Evolutionary conservation across 2,888 invertebrate species (phyloP).

Genomic region (Oxyteleia sp.): DNA sequence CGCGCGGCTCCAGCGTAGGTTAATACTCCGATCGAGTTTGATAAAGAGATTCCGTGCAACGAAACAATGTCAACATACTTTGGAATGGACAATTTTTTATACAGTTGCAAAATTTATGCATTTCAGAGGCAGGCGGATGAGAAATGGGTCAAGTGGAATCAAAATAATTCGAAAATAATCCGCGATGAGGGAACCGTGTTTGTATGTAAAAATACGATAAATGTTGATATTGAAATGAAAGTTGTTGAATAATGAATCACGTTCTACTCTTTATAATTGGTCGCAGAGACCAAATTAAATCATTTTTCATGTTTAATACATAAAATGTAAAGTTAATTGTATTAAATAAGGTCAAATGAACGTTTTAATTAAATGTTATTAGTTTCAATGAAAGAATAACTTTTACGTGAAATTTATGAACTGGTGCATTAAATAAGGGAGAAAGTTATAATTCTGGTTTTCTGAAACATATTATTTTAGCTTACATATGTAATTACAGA

Average conservation of each 20-base stretch:
- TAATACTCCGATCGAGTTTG: conserved; percentile 43
- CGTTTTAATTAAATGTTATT: no score
- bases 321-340: no score
- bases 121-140: not conserved
- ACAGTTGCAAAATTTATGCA: conserved; percentile 12
- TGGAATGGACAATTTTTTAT: conserved; percentile 30
- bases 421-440: no score
- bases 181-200: not conserved
- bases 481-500: no score
- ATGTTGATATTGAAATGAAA: conserved; percentile 14
- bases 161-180: conserved; percentile 28
- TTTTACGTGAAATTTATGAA: no score
- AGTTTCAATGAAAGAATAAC: no score
- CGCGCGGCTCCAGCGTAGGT: conserved; percentile 1
- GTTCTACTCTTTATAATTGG: no score
- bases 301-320: no score
- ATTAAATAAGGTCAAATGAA: no score
- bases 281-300: no score
- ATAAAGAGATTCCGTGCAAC: conserved; percentile 33
- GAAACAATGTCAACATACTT: conserved; percentile 33
- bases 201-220: conserved; percentile 1
- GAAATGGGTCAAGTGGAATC: conserved; percentile 6
- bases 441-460: no score
- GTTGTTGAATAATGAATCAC: conserved; percentile 15
- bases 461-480: no score